Evolutionary conservation across 2,113 vertebrate species (phyloP), one percentile per base, ranked within the genome.

Genomic region (Genyomyrus donnyi): DNA sequence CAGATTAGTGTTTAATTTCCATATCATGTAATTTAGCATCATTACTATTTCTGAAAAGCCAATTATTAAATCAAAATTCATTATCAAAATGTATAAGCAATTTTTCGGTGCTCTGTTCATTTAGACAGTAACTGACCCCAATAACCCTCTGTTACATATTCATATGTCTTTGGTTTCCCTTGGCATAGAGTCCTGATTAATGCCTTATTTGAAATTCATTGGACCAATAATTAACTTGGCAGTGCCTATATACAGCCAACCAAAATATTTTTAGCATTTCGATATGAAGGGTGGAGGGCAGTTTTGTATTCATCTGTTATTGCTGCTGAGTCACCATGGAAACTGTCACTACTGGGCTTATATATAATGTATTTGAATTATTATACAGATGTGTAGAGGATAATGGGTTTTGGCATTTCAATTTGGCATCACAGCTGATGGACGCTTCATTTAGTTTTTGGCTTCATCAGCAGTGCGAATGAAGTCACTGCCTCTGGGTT

Each of bases 221-320:
- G 74, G 35, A 80, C 15, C 31, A 42, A 80, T 80, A 80, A 80
- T 21, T 80, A 80, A 42, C 74, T 42, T 80, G 74, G 74, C 15
- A 80, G 17, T 0, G 5, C 74, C 70, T 17, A 39, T 77, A 35
- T 39, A 17, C 31, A 77, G 31, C 31, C 31, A 77, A 39, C 5
- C 74, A 80, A 80, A 80, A 80, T 80, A 80, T 80, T 80, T 80
- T 80, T 80, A 80, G 74, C 74, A 42, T 80, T 42, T 80, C 15
- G n/a, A 19, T 80, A 80, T 19, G 74, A 42, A 19, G 17, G 74
- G 74, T 80, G 35, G 15, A 19, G 17, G 74, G 31, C 74, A 80
- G 35, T 19, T 80, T 80, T 80, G n/a, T 42, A 80, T 80, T 80
- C 6, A 80, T 39, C 35, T 42, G 35, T 80, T 80, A 80, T 42